These are phyloP conservation scores for Cephus spinipes DNA, from an alignment of 2,888 invertebrate species.

Conservation along the genomic window DNA sequence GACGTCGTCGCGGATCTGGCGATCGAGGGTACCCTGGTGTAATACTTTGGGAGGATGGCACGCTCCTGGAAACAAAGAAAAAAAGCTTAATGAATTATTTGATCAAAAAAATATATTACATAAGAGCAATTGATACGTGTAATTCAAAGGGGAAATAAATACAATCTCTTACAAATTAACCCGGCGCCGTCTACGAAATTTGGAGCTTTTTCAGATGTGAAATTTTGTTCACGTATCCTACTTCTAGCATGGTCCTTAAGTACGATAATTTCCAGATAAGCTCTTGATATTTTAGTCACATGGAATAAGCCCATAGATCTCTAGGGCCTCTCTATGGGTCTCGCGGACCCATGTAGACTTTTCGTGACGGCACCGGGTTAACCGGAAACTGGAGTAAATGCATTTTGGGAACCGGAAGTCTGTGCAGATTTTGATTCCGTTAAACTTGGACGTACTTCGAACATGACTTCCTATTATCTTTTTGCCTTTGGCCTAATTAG, in stretches of 20 bases:
- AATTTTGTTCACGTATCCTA: too few relatives aligned
- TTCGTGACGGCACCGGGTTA: too few relatives aligned
- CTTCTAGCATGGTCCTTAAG: too few relatives aligned
- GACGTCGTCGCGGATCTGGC: conserved; percentile 31
- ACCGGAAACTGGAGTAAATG: too few relatives aligned
- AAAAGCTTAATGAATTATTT: background rate
- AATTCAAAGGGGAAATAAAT: background rate
- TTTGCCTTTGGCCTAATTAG: background rate
- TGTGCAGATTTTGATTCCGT: background rate
- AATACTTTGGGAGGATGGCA: conserved; percentile 52
- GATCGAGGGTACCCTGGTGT: conserved; percentile 55
- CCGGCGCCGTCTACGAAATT: too few relatives aligned
- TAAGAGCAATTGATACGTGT: background rate
- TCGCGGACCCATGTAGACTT: too few relatives aligned
- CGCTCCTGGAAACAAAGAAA: conserved; percentile 47
- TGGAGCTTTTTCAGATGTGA: too few relatives aligned
- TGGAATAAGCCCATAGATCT: too few relatives aligned
- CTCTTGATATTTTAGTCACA: too few relatives aligned
- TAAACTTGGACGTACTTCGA: background rate
- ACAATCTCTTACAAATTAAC: background rate
- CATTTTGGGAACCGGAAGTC: too few relatives aligned
- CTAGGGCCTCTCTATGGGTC: too few relatives aligned
- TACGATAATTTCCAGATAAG: too few relatives aligned
- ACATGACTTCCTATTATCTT: background rate
- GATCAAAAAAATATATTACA: background rate